Evolutionary conservation across 2,797 vertebrate genomes (phyloP).

Genomic region (Acrossocheilus fasciatus): DNA sequence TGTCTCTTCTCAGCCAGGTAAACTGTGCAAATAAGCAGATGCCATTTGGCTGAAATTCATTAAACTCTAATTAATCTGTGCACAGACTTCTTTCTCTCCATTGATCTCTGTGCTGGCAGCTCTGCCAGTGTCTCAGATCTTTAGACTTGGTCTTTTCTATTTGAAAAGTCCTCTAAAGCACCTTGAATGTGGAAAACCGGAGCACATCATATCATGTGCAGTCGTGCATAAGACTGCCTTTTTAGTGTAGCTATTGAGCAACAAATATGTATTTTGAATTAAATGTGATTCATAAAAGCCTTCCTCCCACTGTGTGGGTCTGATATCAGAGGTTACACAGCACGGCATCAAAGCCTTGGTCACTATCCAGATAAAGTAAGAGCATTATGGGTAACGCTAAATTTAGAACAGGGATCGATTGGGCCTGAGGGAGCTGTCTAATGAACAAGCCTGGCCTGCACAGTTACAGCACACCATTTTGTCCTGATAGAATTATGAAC

Average conservation of each 20-base stretch:
- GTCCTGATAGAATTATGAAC: conserved; percentile 38
- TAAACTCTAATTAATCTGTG: conserved; percentile 47
- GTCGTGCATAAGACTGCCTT: background rate
- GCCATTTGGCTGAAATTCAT: conserved; percentile 43
- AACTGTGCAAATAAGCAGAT: conserved; percentile 31
- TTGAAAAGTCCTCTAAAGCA: conserved; percentile 18
- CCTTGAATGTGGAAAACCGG: conserved; percentile 3
- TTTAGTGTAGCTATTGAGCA: background rate
- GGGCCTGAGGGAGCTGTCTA: conserved; percentile 72
- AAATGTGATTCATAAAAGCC: background rate
- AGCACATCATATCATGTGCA: background rate
- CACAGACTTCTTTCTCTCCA: conserved; percentile 50
- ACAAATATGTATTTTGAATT: background rate
- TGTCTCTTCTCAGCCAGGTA: conserved; percentile 41
- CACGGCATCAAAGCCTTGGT: conserved; percentile 55
- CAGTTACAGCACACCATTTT: background rate
- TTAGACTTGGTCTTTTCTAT: conserved; percentile 4
- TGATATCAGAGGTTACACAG: conserved; percentile 64
- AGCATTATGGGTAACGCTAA: conserved; percentile 71
- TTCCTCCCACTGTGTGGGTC: background rate
- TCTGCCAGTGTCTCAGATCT: conserved; percentile 16
- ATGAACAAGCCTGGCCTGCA: conserved; percentile 57
- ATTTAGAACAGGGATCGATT: conserved; percentile 76
- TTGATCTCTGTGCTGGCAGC: conserved; percentile 13
- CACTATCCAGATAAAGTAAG: conserved; percentile 65